Evolutionary conservation across 2,888 invertebrate species (phyloP), one percentile per base, ranked within the genome.

Genomic region (Drosophila colorata): DNA sequence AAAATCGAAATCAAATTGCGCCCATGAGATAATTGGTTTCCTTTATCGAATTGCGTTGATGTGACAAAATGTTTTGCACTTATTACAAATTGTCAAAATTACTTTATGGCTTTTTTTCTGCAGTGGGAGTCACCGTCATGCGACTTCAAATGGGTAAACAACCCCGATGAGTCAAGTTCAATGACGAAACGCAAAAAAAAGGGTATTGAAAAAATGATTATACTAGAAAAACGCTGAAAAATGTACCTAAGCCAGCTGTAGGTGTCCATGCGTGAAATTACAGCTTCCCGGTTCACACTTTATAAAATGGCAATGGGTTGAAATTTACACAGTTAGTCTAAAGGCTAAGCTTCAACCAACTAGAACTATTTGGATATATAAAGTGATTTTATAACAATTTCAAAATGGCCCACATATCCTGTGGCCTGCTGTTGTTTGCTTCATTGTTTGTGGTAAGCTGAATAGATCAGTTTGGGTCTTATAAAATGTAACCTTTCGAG

Each of bases 161-260:
- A 80, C 68, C 85, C 56, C 48, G 23, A 74, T 86, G 85, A 89
- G 89, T 86, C 85, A 86, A 86, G 86, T 86, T 86, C 86, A 86
- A 86, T 86, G 89, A 87, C 86, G 88, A 79, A 87, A 79, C 33
- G 13, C 33, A 33, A 33, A 33, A 23, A 38, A 64, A 71, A 58
- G 60, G 49, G 60, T 58, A 31, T 31, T 33, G 11, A 58, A 52
- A 55, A 47, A 74, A 48, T 25, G 9, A n/a, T 13, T 0, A 28
- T 25, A 53, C 43, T 35, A 16, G 43, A 63, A 60, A 67, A 60
- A 48, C 25, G 37, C 6, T 49, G 7, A 4, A 40, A 31, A 49
- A 44, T 38, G 18, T 25, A 18, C 16, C 33, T 51, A 47, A 20
- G 28, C 35, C 2, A 20, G 18, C 33, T 13, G 51, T 44, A 74